phyloP scores from a whole-genome alignment of 2,797 vertebrate species.

The Mus spretus region DNA sequence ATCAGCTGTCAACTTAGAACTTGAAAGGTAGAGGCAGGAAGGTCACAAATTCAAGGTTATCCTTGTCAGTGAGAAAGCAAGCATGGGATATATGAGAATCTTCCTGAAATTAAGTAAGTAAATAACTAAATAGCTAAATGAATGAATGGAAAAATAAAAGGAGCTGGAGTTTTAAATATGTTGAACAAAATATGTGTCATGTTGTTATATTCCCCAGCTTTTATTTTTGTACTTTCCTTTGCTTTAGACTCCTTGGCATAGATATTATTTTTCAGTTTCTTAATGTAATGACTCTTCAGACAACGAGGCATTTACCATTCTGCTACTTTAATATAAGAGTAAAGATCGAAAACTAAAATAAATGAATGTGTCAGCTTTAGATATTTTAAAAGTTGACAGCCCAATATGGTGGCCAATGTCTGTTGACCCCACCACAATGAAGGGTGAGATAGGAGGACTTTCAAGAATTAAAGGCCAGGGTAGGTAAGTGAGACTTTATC shows the following conservation, averaged over 20 bases:
- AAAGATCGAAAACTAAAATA: not conserved
- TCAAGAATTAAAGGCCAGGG: not conserved
- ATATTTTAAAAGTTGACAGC: not conserved
- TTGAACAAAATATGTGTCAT: not conserved
- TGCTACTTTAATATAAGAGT: not conserved
- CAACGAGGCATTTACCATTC: not conserved
- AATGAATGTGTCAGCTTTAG: not conserved
- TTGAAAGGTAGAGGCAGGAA: not conserved
- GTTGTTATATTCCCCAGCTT: not conserved
- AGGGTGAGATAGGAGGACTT: not conserved
- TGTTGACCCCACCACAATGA: not conserved
- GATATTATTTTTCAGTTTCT: not conserved
- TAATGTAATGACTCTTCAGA: not conserved
- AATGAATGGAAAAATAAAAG: not conserved
- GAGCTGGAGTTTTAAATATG: not conserved
- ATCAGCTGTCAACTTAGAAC: not conserved
- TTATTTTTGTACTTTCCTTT: not conserved
- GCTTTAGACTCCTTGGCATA: not conserved
- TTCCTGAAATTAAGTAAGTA: no score
- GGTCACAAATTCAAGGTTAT: not conserved
- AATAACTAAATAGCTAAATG: not conserved
- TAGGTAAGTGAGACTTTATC: not conserved
- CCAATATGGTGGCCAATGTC: accelerated
- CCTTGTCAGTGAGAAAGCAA: not conserved
- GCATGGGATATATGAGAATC: not conserved